Evolutionary conservation across 2,888 invertebrate species (phyloP).

Genomic region (Sinotaia quadrata): DNA sequence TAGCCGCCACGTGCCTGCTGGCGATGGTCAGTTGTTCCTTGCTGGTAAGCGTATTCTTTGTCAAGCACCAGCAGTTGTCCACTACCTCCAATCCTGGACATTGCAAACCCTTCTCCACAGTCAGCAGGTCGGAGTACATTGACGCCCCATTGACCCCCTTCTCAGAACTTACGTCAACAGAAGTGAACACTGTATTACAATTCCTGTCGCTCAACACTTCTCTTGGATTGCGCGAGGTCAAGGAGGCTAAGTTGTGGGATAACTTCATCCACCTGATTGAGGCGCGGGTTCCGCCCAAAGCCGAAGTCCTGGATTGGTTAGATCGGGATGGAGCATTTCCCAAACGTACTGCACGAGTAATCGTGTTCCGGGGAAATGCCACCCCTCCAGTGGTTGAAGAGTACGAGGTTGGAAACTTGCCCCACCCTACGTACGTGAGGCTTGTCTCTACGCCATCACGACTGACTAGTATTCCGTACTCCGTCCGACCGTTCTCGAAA

Average conservation of each 20-base stretch:
- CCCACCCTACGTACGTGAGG: slow-evolving; percentile 43
- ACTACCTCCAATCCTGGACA: no score
- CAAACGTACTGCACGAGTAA: slow-evolving; percentile 51
- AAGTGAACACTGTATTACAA: slow-evolving; percentile 47
- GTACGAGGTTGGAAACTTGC: slow-evolving; percentile 58
- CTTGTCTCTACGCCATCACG: slow-evolving; percentile 44
- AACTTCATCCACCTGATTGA: slow-evolving; percentile 63
- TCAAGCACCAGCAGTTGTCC: no score
- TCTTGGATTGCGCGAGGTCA: slow-evolving; percentile 44
- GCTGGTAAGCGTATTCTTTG: no score
- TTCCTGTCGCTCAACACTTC: slow-evolving; percentile 43
- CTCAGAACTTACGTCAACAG: slow-evolving; percentile 47
- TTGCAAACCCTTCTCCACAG: neutral
- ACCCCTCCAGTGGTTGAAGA: slow-evolving; percentile 59
- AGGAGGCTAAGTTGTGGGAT: slow-evolving; percentile 44
- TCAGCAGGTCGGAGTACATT: slow-evolving; percentile 26
- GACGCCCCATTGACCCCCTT: slow-evolving; percentile 45
- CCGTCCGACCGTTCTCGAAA: slow-evolving; percentile 57
- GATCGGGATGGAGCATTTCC: slow-evolving; percentile 47
- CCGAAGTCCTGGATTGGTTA: slow-evolving; percentile 48
- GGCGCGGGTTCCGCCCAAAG: slow-evolving; percentile 51
- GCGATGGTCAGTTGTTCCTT: no score
- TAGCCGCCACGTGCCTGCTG: no score
- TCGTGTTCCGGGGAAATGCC: slow-evolving; percentile 55
- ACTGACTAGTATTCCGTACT: slow-evolving; percentile 55